phyloP scores from a whole-genome alignment of 2,797 vertebrate species.

The Pantherophis vulpinus region DNA sequence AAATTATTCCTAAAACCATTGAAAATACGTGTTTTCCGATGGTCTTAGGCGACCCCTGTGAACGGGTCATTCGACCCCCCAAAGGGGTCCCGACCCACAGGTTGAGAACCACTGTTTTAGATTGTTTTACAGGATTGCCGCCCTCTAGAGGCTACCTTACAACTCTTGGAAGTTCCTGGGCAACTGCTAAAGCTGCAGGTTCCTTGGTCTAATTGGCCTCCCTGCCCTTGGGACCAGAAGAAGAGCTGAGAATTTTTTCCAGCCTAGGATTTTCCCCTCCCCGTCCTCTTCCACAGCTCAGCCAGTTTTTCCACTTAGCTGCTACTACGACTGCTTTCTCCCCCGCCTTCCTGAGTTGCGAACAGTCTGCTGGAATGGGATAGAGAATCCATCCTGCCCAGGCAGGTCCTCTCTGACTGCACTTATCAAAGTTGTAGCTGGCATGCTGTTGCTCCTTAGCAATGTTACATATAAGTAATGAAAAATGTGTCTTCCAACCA shows the following conservation, averaged over 20 bases:
- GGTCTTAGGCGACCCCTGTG: no score
- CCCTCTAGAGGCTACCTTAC: background rate
- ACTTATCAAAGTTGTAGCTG: constrained; percentile 46
- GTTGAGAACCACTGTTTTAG: background rate
- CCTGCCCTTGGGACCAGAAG: constrained; percentile 3
- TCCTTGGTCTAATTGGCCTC: background rate
- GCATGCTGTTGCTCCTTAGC: constrained; percentile 51
- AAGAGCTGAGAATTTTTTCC: constrained; percentile 9
- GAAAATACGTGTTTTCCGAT: no score
- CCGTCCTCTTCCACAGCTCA: constrained; percentile 40
- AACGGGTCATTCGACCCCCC: no score
- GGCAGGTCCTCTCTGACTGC: constrained; percentile 49
- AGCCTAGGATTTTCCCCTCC: constrained; percentile 33
- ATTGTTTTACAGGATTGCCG: background rate
- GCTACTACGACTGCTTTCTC: constrained; percentile 38
- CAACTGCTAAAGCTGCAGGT: background rate
- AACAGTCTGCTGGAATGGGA: constrained; percentile 59
- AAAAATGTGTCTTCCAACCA: constrained; percentile 27
- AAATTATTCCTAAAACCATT: no score
- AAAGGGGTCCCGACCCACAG: no score
- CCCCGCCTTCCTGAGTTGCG: constrained; percentile 47
- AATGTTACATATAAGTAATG: constrained; percentile 39
- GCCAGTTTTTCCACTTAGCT: constrained; percentile 70
- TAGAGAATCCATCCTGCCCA: constrained; percentile 55
- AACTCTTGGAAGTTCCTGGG: background rate